phyloP scores from a whole-genome alignment of 2,888 invertebrate species.

The Cotesia congregata region DNA sequence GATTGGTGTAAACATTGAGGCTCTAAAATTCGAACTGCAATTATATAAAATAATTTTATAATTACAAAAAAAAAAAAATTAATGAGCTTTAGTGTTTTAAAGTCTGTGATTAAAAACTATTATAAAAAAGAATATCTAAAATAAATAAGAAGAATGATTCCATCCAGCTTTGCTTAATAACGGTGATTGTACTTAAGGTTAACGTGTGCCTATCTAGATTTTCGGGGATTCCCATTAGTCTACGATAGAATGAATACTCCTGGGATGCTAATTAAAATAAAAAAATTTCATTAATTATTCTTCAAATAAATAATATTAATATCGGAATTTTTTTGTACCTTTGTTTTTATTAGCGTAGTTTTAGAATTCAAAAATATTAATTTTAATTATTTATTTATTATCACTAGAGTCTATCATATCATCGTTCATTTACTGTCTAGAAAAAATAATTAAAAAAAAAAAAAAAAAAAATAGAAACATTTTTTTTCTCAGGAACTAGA shows the following conservation, averaged over 20 bases:
- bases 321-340: background rate
- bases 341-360: background rate
- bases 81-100: constrained; percentile 26
- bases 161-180: constrained; percentile 66
- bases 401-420: background rate
- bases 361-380: background rate
- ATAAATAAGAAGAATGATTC: constrained; percentile 62
- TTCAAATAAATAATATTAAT: background rate
- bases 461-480: background rate
- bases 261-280: constrained; percentile 5
- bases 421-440: background rate
- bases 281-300: background rate
- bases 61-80: background rate
- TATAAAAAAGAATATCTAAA: constrained; percentile 39
- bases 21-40: constrained; percentile 4
- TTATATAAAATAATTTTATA: constrained; percentile 17
- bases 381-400: background rate
- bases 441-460: background rate
- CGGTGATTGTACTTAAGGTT: constrained; percentile 67
- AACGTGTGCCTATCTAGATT: constrained; percentile 60
- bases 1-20: constrained; percentile 15
- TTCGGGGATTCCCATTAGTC: constrained; percentile 43
- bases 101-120: constrained; percentile 34
- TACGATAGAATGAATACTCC: constrained; percentile 10
- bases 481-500: constrained; percentile 30